phyloP scores from a whole-genome alignment of 37 sponge, comb jelly and placozoan species.

The Bolinopsis microptera region DNA sequence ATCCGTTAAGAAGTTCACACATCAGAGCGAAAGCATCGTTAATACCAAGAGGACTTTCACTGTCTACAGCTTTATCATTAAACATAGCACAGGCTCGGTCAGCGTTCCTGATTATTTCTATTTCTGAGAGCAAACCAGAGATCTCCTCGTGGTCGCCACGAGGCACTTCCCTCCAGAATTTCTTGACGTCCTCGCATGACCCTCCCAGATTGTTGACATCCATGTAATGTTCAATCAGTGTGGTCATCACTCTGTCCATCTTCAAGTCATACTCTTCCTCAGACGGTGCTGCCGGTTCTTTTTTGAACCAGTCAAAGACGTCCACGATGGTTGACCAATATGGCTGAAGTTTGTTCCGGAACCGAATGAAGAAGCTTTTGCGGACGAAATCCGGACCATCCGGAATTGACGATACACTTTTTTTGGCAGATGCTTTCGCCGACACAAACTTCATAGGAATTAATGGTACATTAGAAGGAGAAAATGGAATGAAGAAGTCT shows the following conservation, averaged over 20 bases:
- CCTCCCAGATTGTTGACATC: background rate
- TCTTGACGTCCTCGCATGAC: background rate
- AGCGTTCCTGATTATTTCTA: background rate
- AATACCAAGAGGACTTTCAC: background rate
- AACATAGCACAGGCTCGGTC: background rate
- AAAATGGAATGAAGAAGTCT: background rate
- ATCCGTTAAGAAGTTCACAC: background rate
- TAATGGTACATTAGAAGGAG: background rate
- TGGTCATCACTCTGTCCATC: background rate
- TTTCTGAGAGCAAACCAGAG: background rate
- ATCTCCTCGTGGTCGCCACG: background rate
- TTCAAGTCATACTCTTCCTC: background rate
- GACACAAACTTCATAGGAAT: background rate
- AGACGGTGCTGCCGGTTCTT: background rate
- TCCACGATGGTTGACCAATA: background rate
- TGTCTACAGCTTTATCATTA: background rate
- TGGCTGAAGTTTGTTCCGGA: background rate
- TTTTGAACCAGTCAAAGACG: background rate
- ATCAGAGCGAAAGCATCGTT: background rate
- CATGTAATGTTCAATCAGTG: background rate
- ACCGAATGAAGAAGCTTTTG: background rate
- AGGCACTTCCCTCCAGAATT: background rate
- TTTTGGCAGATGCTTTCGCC: background rate
- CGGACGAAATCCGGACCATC: background rate
- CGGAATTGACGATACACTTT: background rate